phyloP scores from a whole-genome alignment of 1,140 invertebrate species.

The Caenorhabditis inopinata region DNA sequence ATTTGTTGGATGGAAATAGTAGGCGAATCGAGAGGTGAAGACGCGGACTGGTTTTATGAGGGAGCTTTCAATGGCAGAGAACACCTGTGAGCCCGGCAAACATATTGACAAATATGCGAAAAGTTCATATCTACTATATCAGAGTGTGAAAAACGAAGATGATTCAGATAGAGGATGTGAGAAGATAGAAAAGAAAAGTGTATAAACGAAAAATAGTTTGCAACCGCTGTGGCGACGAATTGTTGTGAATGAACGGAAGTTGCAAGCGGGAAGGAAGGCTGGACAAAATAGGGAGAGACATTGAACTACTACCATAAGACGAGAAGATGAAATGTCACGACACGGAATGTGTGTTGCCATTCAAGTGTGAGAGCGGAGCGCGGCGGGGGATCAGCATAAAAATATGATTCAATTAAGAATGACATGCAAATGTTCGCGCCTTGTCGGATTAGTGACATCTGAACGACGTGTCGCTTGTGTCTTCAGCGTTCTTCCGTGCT shows the following conservation, averaged over 20 bases:
- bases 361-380: constrained; percentile 11
- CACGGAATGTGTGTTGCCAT: constrained; percentile 28
- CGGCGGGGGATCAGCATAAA: constrained; percentile 17
- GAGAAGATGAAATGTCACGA: constrained; percentile 34
- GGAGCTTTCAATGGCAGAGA: not conserved
- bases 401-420: constrained; percentile 35
- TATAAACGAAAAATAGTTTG: constrained; percentile 31
- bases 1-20: constrained; percentile 2
- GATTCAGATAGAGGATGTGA: constrained; percentile 1
- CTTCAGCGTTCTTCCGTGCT: not conserved
- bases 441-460: not conserved
- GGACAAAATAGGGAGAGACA: constrained; percentile 24
- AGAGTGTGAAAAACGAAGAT: constrained; percentile 2
- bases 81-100: constrained; percentile 23
- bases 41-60: not conserved
- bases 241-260: constrained; percentile 34
- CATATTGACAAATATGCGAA: not conserved
- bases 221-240: constrained; percentile 22
- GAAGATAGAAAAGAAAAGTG: constrained; percentile 32
- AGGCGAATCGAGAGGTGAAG: not conserved
- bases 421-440: constrained; percentile 21
- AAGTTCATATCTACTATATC: constrained; percentile 24
- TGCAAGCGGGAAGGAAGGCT: constrained; percentile 18
- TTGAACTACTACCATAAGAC: constrained; percentile 34
- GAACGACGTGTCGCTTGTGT: constrained; percentile 8